Evolutionary conservation across 2,113 vertebrate species (phyloP), one percentile per base, ranked within the genome.

Genomic region (Coregonus clupeaformis): DNA sequence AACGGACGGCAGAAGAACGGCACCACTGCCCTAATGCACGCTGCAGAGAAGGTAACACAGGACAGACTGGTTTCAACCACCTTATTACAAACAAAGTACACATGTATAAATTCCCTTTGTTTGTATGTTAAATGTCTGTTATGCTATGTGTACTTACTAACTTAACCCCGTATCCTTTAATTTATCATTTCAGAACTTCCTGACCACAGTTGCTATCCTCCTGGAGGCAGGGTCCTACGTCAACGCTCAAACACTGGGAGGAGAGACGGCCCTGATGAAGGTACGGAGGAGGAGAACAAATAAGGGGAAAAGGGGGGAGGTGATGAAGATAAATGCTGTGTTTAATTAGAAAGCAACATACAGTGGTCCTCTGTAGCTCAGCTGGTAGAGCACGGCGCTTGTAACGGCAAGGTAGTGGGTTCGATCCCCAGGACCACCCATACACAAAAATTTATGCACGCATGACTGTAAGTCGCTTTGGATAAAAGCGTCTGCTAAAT

Each of bases 251-350:
- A 97, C 96, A 18, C 89, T 86, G 30, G 93, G 82, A 18, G 97
- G 97, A 3, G 98, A 99, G 87, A 99, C 98, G 0, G 97, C 97
- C 0, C 92, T 99, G 52, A 98, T 98, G 97, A 99, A 96, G 94
- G 97, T 98, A 60, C 57, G 6, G 87, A 87, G 22, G 14, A 4
- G 7, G 13, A 18, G 29, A 20, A n/a, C 16, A 16, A 16, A 11
- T 14, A 36, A 66, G 14, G 12, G 29, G 7, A 2, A 60, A 22
- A 22, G 20, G 16, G 52, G 52, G 52, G 52, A 20, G 52, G n/a
- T n/a, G 52, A 55, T 13, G 2, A 22, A 9, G 57, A 22, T 11
- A 60, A 3, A 60, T 60, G 57, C 49, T 18, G 12, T 42, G 36
- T 52, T 52, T 52, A 52, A 52, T 52, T 52, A 18, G 14, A 18